phyloP scores from a whole-genome alignment of 35 echinoderm and acorn worm genomes.

The Lytechinus pictus region DNA sequence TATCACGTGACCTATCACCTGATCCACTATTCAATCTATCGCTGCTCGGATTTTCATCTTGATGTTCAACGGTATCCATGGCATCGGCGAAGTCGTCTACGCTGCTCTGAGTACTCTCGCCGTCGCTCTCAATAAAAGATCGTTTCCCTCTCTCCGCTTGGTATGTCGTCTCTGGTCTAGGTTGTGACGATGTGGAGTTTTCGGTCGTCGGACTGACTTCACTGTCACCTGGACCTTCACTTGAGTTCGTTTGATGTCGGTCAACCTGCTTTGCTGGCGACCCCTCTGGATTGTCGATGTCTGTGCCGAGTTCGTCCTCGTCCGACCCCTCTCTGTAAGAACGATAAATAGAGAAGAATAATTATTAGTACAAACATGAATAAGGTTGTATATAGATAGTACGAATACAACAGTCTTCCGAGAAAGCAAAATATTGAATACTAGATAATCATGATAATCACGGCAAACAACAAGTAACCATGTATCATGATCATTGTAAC shows the following conservation, averaged over 20 bases:
- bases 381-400: too few species aligned
- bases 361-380: neutral
- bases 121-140: neutral
- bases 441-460: too few species aligned
- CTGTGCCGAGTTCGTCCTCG: slow-evolving; percentile 42
- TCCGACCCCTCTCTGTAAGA: slow-evolving; percentile 37
- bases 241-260: neutral
- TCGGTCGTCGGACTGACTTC: neutral
- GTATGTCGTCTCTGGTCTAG: neutral
- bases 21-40: neutral
- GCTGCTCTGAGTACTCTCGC: neutral
- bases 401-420: too few species aligned
- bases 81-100: slow-evolving; percentile 33
- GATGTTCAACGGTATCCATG: neutral
- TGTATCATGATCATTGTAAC: too few species aligned
- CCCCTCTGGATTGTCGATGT: slow-evolving; percentile 39
- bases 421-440: too few species aligned
- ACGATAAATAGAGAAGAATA: neutral
- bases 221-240: neutral
- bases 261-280: neutral
- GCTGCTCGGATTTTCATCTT: neutral
- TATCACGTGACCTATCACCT: neutral
- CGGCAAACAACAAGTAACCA: too few species aligned
- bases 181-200: neutral
- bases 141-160: neutral